These are phyloP conservation scores for Eilema caniola DNA, from an alignment of 2,888 invertebrate genomes.

Conservation along the genomic window DNA sequence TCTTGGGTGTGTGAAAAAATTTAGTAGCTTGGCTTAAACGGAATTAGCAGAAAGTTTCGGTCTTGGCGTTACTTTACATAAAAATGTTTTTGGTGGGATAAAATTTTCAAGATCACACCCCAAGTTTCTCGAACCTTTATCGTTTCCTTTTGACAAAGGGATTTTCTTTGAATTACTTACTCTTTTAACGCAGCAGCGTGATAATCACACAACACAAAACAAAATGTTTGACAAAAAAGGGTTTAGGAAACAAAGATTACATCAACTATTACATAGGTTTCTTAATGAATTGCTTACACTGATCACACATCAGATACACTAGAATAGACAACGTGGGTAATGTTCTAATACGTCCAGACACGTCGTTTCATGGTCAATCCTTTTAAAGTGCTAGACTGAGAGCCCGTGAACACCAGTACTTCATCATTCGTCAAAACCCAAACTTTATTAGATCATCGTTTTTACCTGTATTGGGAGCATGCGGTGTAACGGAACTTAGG, in stretches of 20 bases:
- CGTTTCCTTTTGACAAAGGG: background rate
- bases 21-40: no score
- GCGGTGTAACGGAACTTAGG: no score
- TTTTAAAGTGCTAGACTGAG: no score
- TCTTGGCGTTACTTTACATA: no score
- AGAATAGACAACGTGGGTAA: background rate
- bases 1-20: no score
- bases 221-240: background rate
- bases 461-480: no score
- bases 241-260: slow-evolving; percentile 1
- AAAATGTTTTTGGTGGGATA: background rate
- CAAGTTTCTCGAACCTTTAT: background rate
- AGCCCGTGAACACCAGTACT: no score
- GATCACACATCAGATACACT: background rate
- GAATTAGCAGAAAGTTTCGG: no score
- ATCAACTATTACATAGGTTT: slow-evolving; percentile 20
- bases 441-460: no score
- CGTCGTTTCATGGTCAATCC: no score
- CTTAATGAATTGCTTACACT: slow-evolving; percentile 26
- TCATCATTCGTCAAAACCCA: no score
- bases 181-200: background rate
- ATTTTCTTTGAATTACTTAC: background rate
- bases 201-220: background rate
- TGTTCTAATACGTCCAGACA: background rate
- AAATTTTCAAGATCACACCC: background rate